phyloP scores from a whole-genome alignment of 2,797 vertebrate genomes.

The Circus cinereus region DNA sequence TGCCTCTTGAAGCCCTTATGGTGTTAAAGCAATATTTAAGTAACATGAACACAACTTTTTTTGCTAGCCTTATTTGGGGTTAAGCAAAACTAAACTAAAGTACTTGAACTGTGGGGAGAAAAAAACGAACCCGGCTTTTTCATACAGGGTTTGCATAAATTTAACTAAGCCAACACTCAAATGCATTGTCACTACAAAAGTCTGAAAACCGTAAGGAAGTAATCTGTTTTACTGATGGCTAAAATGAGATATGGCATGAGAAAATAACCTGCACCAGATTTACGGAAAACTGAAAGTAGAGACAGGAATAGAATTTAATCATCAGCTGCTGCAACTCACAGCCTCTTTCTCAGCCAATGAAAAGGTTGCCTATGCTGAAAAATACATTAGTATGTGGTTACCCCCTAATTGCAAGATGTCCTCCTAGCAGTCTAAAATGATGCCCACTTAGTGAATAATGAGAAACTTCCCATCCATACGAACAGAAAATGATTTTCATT shows the following conservation, averaged over 20 bases:
- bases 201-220: not conserved
- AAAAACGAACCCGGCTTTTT: not conserved
- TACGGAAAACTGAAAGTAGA: not conserved
- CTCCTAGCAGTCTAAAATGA: not conserved
- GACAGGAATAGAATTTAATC: not conserved
- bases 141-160: not conserved
- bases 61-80: not conserved
- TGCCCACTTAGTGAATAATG: not conserved
- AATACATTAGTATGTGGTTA: not conserved
- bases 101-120: not conserved
- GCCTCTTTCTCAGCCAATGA: not conserved
- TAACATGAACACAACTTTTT: not conserved
- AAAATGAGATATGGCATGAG: not conserved
- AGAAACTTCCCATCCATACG: not conserved
- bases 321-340: not conserved
- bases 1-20: rapidly evolving
- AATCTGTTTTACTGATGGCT: not conserved
- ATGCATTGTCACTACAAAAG: not conserved
- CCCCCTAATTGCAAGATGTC: not conserved
- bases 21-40: not conserved
- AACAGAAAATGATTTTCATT: not conserved
- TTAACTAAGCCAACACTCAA: not conserved
- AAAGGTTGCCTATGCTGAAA: not conserved
- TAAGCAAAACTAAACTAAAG: not conserved
- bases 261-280: not conserved